A percentile compares a stretch with the other conserved stretches of the same genome.
These are phyloP conservation scores for Drosophila gaucha DNA, from an alignment of 2,888 invertebrate species.

Conservation along the genomic window DNA sequence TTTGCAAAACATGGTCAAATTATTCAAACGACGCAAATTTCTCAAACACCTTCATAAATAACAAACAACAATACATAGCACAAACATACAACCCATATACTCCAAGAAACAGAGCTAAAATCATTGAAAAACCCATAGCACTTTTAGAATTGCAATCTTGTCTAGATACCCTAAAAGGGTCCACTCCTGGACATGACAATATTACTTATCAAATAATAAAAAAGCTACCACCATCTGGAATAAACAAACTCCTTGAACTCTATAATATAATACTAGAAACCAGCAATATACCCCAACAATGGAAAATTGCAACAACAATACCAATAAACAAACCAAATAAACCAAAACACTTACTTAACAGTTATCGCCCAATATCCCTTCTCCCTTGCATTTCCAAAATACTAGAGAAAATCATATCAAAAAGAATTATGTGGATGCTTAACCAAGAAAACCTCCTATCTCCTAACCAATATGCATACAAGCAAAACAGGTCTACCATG, in stretches of 20 bases:
- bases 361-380: no score
- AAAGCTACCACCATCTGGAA: not conserved
- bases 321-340: not conserved
- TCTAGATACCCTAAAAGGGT: not conserved
- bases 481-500: not conserved
- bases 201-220: not conserved
- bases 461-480: not conserved
- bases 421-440: no score
- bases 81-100: not conserved
- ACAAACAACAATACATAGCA: not conserved
- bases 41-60: not conserved
- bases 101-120: not conserved
- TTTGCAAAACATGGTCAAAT: not conserved
- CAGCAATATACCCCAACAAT: no score
- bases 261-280: no score
- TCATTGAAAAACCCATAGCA: not conserved
- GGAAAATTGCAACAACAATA: not conserved
- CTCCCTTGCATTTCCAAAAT: no score
- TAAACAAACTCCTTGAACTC: no score
- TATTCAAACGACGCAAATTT: not conserved
- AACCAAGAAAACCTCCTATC: no score
- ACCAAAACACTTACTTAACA: no score
- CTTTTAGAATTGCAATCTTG: not conserved
- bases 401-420: no score
- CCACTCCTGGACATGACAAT: not conserved